Percentiles rank a stretch among this genome's conserved stretches.
phyloP scores from a whole-genome alignment of 2,888 invertebrate genomes.

The Cheilosia variabilis region DNA sequence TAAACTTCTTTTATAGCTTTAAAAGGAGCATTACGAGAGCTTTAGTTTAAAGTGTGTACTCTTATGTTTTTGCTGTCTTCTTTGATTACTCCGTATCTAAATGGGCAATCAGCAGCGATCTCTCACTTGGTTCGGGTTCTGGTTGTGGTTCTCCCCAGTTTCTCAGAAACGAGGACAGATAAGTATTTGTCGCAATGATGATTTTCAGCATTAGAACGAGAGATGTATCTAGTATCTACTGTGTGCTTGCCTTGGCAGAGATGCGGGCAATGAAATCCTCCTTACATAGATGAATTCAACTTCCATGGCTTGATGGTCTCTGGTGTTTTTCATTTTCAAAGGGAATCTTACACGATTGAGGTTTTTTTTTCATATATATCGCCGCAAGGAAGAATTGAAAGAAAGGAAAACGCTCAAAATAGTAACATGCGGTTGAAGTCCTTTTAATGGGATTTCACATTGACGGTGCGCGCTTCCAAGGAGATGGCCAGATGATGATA shows the following conservation, averaged over 20 bases:
- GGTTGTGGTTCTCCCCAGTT: neutral
- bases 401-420: slow-evolving; percentile 42
- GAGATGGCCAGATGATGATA: slow-evolving; percentile 58
- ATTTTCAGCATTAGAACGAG: slow-evolving; percentile 59
- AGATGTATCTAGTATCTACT: slow-evolving; percentile 60
- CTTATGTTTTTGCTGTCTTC: slow-evolving; percentile 56
- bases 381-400: slow-evolving; percentile 41
- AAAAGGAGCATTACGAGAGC: slow-evolving; percentile 68
- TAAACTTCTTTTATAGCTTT: slow-evolving; percentile 70
- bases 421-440: slow-evolving; percentile 61
- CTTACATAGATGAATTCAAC: slow-evolving; percentile 28
- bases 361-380: slow-evolving; percentile 15
- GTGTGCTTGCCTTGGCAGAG: slow-evolving; percentile 25
- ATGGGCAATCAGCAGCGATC: slow-evolving; percentile 61
- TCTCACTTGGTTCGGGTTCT: neutral
- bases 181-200: slow-evolving; percentile 73
- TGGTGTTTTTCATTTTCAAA: slow-evolving; percentile 35
- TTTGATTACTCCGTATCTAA: slow-evolving; percentile 74
- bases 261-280: slow-evolving; percentile 64
- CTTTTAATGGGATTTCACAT: slow-evolving; percentile 67
- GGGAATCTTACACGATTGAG: slow-evolving; percentile 49
- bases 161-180: slow-evolving; percentile 63
- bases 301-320: neutral
- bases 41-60: slow-evolving; percentile 70
- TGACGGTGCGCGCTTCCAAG: slow-evolving; percentile 48